phyloP scores from a whole-genome alignment of 2,888 invertebrate genomes.

The Omphaloscelis lunosa region DNA sequence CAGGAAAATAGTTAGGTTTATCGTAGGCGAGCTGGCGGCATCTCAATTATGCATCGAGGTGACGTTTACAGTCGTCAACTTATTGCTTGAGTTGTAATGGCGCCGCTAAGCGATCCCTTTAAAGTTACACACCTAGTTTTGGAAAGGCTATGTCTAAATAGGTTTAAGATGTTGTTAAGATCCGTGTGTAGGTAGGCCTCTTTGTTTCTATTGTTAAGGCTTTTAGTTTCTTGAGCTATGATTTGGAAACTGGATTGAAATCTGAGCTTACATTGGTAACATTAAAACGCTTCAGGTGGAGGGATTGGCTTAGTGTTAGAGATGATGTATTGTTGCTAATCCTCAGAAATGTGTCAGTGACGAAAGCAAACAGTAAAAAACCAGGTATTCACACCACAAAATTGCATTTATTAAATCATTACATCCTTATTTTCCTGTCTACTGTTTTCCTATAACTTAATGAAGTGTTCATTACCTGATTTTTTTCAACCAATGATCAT shows the following conservation, averaged over 20 bases:
- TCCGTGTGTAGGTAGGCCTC: background rate
- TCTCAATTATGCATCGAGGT: slow-evolving; percentile 17
- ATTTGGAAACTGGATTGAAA: background rate
- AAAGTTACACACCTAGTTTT: background rate
- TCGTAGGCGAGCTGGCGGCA: slow-evolving; percentile 34
- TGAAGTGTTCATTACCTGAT: background rate
- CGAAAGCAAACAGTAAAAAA: slow-evolving; percentile 33
- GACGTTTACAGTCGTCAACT: slow-evolving; percentile 19
- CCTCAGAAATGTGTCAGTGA: slow-evolving; percentile 6
- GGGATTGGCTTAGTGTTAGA: background rate
- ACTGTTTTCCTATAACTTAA: slow-evolving; percentile 6
- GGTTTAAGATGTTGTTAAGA: slow-evolving; percentile 10
- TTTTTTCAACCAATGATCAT: background rate
- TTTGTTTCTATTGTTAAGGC: background rate
- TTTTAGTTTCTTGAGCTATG: background rate
- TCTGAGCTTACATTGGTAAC: background rate
- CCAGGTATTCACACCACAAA: slow-evolving; percentile 17
- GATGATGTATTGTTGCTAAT: slow-evolving; percentile 1
- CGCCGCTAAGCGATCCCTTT: background rate
- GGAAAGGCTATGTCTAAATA: slow-evolving; percentile 19
- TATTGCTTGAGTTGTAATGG: slow-evolving; percentile 14
- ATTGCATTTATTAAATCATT: background rate
- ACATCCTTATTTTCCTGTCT: background rate
- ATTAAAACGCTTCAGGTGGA: background rate
- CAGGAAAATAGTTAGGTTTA: slow-evolving; percentile 46